These are phyloP conservation scores for Rhamnusium bicolor DNA, from an alignment of 2,888 invertebrate genomes.

Conservation along the genomic window DNA sequence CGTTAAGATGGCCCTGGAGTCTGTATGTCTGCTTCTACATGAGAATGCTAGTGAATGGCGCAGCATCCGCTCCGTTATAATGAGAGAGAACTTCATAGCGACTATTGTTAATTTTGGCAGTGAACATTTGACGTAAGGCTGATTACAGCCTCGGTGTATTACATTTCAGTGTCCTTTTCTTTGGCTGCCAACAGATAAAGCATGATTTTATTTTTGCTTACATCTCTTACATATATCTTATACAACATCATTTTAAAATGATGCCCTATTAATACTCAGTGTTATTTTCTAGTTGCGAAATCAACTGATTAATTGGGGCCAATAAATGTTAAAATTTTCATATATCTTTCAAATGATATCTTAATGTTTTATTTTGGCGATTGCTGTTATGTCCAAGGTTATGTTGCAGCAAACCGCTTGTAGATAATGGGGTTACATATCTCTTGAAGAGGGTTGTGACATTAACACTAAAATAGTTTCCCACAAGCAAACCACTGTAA, in stretches of 20 bases:
- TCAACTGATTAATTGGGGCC: no score
- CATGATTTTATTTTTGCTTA: slow-evolving; percentile 35
- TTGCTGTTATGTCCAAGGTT: no score
- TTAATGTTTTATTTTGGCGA: no score
- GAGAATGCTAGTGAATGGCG: slow-evolving; percentile 96
- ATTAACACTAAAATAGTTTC: no score
- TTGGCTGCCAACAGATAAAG: slow-evolving; percentile 31
- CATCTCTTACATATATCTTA: not conserved
- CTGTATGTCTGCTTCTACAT: slow-evolving; percentile 93
- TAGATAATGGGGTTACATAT: no score
- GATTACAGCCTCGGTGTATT: slow-evolving; percentile 34
- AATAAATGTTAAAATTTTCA: no score
- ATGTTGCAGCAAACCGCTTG: no score
- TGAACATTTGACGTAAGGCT: slow-evolving; percentile 90
- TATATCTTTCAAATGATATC: no score
- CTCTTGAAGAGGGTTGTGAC: no score
- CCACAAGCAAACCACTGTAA: no score
- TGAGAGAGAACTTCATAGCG: slow-evolving; percentile 96
- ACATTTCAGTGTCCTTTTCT: slow-evolving; percentile 29
- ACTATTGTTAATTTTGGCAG: slow-evolving; percentile 96
- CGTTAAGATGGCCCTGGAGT: slow-evolving; percentile 95
- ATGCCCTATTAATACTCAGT: not conserved
- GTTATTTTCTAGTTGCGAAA: not conserved
- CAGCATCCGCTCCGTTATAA: slow-evolving; percentile 90
- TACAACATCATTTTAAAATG: slow-evolving; percentile 1